Percentiles rank a stretch among this genome's conserved stretches.
Conservation (phyloP, 2,113 vertebrate species). For the Upupa epops region DNA sequence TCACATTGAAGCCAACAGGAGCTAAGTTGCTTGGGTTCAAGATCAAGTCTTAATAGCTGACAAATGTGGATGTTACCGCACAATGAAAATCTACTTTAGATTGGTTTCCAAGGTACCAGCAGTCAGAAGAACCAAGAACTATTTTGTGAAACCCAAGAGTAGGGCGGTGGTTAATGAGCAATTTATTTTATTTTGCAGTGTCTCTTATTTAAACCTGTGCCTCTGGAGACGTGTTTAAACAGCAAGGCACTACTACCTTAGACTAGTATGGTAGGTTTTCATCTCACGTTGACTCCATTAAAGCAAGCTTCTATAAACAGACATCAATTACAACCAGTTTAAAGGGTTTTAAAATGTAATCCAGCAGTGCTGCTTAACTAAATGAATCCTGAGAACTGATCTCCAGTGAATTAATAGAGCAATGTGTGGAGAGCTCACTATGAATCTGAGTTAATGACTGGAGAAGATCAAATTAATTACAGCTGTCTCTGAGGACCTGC, state of each 20-base stretch:
- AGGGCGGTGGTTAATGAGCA: conserved; percentile 57
- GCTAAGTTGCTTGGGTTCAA: background rate
- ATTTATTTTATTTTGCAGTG: conserved; percentile 62
- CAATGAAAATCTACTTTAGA: background rate
- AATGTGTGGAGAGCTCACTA: conserved; percentile 70
- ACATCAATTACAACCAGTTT: conserved; percentile 86
- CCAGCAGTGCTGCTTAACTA: conserved; percentile 82
- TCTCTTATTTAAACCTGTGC: conserved; percentile 65
- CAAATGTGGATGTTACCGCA: background rate
- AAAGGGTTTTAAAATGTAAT: conserved; percentile 83
- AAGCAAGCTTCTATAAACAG: conserved; percentile 83
- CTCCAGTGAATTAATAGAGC: conserved; percentile 83
- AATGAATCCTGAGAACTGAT: conserved; percentile 82
- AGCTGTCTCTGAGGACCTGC: conserved; percentile 76
- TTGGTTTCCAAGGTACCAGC: background rate
- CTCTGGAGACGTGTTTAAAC: conserved; percentile 55
- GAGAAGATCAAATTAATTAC: conserved; percentile 87
- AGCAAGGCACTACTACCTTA: conserved; percentile 34
- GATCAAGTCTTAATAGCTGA: background rate
- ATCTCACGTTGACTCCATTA: conserved; percentile 77
- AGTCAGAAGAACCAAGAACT: conserved; percentile 22
- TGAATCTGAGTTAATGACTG: conserved; percentile 82
- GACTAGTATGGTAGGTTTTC: conserved; percentile 64
- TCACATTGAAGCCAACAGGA: background rate
- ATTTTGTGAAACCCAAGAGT: conserved; percentile 34